These are phyloP conservation scores for Leptothorax acervorum DNA, from an alignment of 2,888 invertebrate genomes.

Conservation along the genomic window DNA sequence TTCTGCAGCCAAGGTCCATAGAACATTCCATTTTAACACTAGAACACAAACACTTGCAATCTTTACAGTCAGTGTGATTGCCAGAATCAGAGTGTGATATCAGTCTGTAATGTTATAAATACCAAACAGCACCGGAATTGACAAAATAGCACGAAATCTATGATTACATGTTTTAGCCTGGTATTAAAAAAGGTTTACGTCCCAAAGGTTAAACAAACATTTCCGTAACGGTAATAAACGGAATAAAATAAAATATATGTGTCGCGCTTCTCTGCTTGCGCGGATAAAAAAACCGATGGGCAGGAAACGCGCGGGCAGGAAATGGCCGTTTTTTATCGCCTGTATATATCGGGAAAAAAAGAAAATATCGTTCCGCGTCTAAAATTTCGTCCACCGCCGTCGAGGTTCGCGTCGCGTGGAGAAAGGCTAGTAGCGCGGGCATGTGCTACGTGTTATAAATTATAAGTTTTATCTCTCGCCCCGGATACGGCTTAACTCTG, in stretches of 20 bases:
- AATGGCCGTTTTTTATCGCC: slow-evolving; percentile 24
- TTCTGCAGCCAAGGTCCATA: not conserved
- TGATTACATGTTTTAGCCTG: not conserved
- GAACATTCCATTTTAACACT: not conserved
- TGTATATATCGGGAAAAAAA: not conserved
- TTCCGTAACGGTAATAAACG: slow-evolving; percentile 25
- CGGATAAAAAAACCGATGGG: slow-evolving; percentile 4
- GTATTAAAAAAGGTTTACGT: slow-evolving; percentile 11
- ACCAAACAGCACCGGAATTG: not conserved
- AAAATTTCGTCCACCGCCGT: slow-evolving; percentile 23
- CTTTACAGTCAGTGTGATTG: not conserved
- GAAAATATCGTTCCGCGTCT: slow-evolving; percentile 3
- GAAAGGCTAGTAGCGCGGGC: not conserved
- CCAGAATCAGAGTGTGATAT: not conserved
- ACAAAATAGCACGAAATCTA: not conserved
- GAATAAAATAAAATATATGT: slow-evolving; percentile 29
- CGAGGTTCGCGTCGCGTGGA: not conserved
- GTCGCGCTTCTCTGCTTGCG: not conserved
- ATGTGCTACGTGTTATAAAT: slow-evolving; percentile 34
- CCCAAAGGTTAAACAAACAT: not conserved
- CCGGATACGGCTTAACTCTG: slow-evolving; percentile 37
- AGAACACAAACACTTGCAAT: not conserved
- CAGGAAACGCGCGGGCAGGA: slow-evolving; percentile 2
- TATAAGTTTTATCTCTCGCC: slow-evolving; percentile 37
- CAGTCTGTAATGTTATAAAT: too few relatives aligned